Conservation (phyloP, 1,140 invertebrate species). For the Cherax destructor region DNA sequence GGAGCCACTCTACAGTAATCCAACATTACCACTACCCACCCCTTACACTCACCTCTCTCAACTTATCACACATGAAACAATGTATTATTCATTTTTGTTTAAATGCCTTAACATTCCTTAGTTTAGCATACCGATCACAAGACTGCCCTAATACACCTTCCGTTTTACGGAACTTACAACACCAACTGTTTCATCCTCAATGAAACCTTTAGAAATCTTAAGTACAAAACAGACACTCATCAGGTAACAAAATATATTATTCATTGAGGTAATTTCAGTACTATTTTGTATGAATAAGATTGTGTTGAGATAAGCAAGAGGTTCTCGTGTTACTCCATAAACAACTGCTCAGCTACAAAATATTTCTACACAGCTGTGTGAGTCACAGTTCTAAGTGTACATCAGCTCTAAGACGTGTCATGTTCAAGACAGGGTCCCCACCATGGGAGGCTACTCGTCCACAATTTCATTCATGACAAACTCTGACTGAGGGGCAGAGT, state of each 20-base stretch:
- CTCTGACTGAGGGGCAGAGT: slow-evolving; percentile 34
- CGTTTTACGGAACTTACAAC: background rate
- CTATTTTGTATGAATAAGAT: slow-evolving; percentile 28
- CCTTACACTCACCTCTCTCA: background rate
- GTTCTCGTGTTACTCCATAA: background rate
- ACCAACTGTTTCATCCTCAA: slow-evolving; percentile 17
- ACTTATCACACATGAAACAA: background rate
- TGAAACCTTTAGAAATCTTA: slow-evolving; percentile 42
- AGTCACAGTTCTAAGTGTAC: background rate
- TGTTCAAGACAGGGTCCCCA: background rate
- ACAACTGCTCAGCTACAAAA: background rate
- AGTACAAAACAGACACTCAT: slow-evolving; percentile 63
- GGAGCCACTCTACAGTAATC: background rate
- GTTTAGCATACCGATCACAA: background rate
- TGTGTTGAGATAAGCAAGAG: background rate
- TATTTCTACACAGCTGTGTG: background rate
- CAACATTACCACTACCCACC: background rate
- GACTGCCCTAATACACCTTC: background rate
- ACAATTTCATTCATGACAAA: slow-evolving; percentile 29
- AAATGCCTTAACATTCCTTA: background rate
- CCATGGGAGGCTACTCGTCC: slow-evolving; percentile 29
- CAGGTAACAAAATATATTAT: slow-evolving; percentile 63
- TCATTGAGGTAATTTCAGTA: slow-evolving; percentile 59
- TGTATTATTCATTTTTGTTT: background rate
- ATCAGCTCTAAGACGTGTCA: background rate